phyloP scores from a whole-genome alignment of 2,113 vertebrate species.

The Chaenogobius annularis region DNA sequence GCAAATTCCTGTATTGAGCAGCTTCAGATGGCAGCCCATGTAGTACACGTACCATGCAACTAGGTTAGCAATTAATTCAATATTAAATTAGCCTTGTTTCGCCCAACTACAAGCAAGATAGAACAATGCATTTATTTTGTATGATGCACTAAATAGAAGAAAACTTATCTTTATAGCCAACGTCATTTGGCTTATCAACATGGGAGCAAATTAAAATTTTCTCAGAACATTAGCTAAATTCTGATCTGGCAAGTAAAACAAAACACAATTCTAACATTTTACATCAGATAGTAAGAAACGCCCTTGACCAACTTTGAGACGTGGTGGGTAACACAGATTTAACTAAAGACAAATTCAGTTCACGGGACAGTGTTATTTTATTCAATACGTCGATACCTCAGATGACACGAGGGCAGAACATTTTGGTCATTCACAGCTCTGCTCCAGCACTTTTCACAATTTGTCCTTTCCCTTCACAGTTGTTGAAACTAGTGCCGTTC shows the following conservation, averaged over 20 bases:
- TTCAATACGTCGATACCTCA: background rate
- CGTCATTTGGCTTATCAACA: no score
- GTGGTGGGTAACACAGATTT: no score
- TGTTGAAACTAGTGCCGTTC: background rate
- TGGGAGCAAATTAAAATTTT: no score
- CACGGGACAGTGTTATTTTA: background rate
- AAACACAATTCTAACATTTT: background rate
- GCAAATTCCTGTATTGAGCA: background rate
- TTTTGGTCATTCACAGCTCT: background rate
- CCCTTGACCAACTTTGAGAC: background rate
- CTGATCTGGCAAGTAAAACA: no score
- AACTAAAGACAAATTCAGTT: background rate
- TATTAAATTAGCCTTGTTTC: no score
- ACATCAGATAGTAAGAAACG: background rate
- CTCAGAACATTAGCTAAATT: no score
- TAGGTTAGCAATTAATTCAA: background rate
- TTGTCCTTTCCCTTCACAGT: background rate
- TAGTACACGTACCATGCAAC: background rate
- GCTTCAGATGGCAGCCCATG: background rate
- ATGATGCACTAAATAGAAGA: no score
- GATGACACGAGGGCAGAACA: background rate
- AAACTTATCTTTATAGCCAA: no score
- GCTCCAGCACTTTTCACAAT: background rate
- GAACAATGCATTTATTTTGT: no score
- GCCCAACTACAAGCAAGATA: no score